Evolutionary conservation across 2,888 invertebrate genomes (phyloP).

Genomic region (Synergus gifuensis): DNA sequence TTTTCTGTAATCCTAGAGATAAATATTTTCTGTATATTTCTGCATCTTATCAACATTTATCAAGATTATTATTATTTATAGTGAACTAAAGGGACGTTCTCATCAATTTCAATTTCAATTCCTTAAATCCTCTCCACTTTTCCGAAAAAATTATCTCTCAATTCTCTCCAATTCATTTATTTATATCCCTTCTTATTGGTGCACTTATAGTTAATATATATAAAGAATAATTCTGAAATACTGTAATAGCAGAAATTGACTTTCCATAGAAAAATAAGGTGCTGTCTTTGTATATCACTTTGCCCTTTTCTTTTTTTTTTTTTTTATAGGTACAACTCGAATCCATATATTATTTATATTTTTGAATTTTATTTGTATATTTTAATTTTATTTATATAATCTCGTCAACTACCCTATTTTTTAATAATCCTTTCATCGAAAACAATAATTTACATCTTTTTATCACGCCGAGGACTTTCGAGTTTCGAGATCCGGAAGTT

Average conservation of each 20-base stretch:
- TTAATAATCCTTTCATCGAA: slow-evolving; percentile 9
- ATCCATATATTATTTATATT: slow-evolving; percentile 6
- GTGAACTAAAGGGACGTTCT: slow-evolving; percentile 32
- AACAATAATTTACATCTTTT: slow-evolving; percentile 20
- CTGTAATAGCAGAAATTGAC: slow-evolving; percentile 39
- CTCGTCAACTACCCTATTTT: slow-evolving; percentile 2
- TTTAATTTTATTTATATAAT: not conserved
- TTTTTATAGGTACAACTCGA: not conserved
- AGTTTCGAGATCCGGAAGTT: not conserved
- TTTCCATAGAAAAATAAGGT: slow-evolving; percentile 40
- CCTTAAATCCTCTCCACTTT: not conserved
- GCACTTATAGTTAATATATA: slow-evolving; percentile 19
- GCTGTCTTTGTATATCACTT: slow-evolving; percentile 28
- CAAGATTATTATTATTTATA: not conserved
- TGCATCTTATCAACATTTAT: not conserved
- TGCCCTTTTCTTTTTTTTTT: not conserved
- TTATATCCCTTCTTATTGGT: not conserved
- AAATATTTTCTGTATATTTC: not conserved
- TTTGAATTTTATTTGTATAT: slow-evolving; percentile 3
- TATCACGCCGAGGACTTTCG: slow-evolving; percentile 10
- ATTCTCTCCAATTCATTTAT: slow-evolving; percentile 1
- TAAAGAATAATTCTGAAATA: slow-evolving; percentile 42
- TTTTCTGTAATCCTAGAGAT: not conserved
- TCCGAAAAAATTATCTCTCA: not conserved
- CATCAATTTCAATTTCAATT: not conserved